Percentiles rank a stretch among this genome's conserved stretches.
Evolutionary conservation across 2,888 invertebrate species (phyloP).

Genomic region (Dryomyza anilis): DNA sequence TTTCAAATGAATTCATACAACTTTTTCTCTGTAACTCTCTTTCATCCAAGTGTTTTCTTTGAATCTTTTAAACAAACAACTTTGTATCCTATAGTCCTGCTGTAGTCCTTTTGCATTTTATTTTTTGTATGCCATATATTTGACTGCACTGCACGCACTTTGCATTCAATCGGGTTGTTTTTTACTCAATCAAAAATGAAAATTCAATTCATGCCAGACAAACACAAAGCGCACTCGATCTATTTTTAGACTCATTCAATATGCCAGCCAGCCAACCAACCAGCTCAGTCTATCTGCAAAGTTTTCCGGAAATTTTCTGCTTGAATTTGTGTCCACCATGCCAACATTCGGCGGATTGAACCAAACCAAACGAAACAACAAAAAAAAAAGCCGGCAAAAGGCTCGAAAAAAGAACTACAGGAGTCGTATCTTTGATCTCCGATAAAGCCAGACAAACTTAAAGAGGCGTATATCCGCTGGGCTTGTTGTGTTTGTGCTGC

Average conservation of each 20-base stretch:
- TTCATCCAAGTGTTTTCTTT: too few species aligned
- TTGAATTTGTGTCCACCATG: conserved; percentile 36
- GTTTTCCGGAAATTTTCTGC: conserved; percentile 10
- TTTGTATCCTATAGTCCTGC: too few species aligned
- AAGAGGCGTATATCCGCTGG: too few species aligned
- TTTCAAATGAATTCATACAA: too few species aligned
- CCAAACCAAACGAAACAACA: conserved; percentile 12
- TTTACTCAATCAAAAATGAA: neutral
- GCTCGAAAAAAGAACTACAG: neutral
- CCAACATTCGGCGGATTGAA: conserved; percentile 41
- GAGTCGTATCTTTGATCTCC: conserved; percentile 17
- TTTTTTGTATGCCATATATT: too few species aligned
- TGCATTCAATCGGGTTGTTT: neutral
- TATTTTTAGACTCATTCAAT: neutral
- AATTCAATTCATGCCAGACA: neutral
- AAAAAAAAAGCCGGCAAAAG: neutral
- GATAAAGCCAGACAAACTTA: conserved; percentile 17
- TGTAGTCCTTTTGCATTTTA: too few species aligned
- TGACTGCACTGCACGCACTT: neutral
- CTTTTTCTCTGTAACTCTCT: too few species aligned
- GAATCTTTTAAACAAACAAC: too few species aligned
- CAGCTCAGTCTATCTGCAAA: too few species aligned
- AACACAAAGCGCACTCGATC: neutral
- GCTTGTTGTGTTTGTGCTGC: conserved; percentile 23
- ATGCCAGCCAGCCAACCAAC: too few species aligned